Conservation (phyloP, 2,888 invertebrate species). For the Acanthosepion esculentum region DNA sequence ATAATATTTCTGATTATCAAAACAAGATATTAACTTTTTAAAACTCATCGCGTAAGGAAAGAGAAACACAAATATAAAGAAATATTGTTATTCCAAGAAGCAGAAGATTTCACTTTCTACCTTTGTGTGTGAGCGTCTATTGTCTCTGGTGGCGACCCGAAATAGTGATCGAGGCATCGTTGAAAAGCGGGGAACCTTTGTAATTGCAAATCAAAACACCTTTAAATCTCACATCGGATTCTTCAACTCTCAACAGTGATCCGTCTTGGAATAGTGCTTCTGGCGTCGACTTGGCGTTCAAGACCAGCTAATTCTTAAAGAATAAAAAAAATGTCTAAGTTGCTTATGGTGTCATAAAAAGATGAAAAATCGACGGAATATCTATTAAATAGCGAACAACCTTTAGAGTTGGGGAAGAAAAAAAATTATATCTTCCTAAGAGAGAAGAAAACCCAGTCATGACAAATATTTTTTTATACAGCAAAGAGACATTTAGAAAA, state of each 20-base stretch:
- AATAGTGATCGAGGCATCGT: neutral
- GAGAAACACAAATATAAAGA: neutral
- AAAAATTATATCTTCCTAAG: neutral
- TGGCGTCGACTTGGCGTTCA: neutral
- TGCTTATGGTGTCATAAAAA: neutral
- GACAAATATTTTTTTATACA: conserved; percentile 8
- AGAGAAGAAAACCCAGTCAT: neutral
- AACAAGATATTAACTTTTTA: neutral
- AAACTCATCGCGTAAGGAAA: neutral
- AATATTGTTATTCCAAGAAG: neutral
- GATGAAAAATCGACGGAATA: neutral
- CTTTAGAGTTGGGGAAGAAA: too few relatives aligned
- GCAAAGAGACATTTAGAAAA: neutral
- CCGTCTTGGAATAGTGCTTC: neutral
- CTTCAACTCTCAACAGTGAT: neutral
- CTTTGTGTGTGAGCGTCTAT: neutral
- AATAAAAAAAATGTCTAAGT: neutral
- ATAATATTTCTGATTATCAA: neutral
- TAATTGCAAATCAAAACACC: neutral
- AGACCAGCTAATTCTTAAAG: neutral
- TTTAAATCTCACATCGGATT: neutral
- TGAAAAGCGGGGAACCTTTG: neutral
- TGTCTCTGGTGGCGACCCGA: neutral
- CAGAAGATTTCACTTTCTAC: neutral
- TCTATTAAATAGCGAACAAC: neutral